These are phyloP conservation scores for Tauraco erythrolophus DNA, from an alignment of 2,113 vertebrate genomes.

Conservation along the genomic window DNA sequence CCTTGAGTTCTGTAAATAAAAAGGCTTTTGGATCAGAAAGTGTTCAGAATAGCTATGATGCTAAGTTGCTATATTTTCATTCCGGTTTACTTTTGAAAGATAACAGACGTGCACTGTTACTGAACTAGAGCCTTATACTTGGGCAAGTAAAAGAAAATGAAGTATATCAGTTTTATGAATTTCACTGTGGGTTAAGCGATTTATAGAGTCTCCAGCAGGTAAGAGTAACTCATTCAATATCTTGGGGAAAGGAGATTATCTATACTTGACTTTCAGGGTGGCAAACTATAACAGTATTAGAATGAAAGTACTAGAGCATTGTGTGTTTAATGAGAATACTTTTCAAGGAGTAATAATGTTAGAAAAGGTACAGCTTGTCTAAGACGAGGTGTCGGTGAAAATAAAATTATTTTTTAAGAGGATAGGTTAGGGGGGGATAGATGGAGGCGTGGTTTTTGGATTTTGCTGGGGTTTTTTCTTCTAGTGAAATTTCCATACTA, in stretches of 20 bases:
- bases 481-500: background rate
- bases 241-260: background rate
- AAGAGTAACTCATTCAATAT: background rate
- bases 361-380: background rate
- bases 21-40: background rate
- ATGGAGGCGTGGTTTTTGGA: rapidly evolving
- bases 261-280: background rate
- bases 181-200: background rate
- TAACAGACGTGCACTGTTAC: too few relatives aligned
- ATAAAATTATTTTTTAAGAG: background rate
- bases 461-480: background rate
- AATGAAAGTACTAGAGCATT: background rate
- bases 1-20: background rate
- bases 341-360: background rate
- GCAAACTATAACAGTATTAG: background rate
- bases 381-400: background rate
- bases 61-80: background rate
- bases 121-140: too few relatives aligned
- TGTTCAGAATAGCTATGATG: background rate
- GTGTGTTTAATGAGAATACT: background rate
- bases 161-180: background rate
- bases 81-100: background rate
- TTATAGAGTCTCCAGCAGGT: background rate
- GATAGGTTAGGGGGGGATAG: background rate
- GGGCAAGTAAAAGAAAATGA: background rate